Evolutionary conservation across 2,888 invertebrate species (phyloP), one percentile per base, ranked within the genome.

Genomic region (Oligia fasciuncula): DNA sequence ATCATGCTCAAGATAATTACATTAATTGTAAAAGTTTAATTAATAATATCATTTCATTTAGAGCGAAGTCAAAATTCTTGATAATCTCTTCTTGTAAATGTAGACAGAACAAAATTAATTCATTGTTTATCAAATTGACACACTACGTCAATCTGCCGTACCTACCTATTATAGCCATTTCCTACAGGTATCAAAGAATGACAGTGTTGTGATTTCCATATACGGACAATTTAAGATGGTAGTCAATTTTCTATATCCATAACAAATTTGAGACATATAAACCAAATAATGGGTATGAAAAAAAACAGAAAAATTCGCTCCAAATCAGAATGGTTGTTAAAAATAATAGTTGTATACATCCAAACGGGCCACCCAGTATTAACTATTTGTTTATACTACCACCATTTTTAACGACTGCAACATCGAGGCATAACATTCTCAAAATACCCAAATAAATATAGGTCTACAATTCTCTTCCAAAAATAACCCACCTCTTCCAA

Each of bases 401-500:
- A 19, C 17, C 29, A 8, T 17, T 29, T 62, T 62, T 19, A 35
- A 23, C 29, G 3, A 14, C 43, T 51, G 40, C 49, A 51, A n/a
- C 0, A 35, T 49, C 0, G 5, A 71, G 17, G 13, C 23, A 2
- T 0, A n/a, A 51, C 11, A n/a, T 2, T 19, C 3, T 17, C 11
- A 13, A n/a, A 57, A 71, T 5, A 17, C 13, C 11, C 4, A 43
- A 19, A 23, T 17, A 49, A n/a, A 29, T 23, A 57, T 19, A 14
- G 49, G 49, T 80, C 35, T n/a, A 29, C 11, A 49, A 19, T 73
- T 40, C 49, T 51, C n/a, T 66, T 49, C 35, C 2, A 72, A 67
- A 72, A 84, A 66, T 70, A 84, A 77, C 19, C 40, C 13, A 49
- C 83, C 66, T 67, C 46, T 43, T 62, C 11, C 68, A 1, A 79